Conservation (phyloP, 2,888 invertebrate genomes). For the Linnaemya tessellans region DNA sequence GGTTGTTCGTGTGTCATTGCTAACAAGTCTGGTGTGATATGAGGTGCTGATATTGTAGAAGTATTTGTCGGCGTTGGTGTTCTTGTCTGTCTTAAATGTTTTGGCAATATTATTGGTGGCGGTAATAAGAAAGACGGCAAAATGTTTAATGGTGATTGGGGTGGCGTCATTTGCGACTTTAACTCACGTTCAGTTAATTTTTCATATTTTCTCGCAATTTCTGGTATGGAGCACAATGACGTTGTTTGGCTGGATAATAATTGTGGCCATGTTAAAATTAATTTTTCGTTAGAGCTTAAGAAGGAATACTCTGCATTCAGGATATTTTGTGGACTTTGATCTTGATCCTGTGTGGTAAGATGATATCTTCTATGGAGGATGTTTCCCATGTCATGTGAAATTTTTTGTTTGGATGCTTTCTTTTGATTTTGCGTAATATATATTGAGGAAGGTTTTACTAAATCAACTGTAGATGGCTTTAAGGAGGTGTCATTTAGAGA, state of each 20-base stretch:
- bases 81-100: constrained; percentile 61
- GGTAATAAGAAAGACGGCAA: constrained; percentile 68
- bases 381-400: background rate
- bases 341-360: background rate
- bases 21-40: constrained; percentile 45
- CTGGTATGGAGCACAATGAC: constrained; percentile 30
- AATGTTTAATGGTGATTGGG: constrained; percentile 67
- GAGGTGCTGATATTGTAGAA: constrained; percentile 30
- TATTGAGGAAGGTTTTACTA: background rate
- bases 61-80: constrained; percentile 25
- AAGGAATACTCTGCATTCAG: background rate
- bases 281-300: constrained; percentile 4
- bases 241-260: constrained; percentile 43
- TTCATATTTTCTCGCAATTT: constrained; percentile 9
- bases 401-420: background rate
- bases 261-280: constrained; percentile 51
- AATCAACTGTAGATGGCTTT: background rate
- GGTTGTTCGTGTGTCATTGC: constrained; percentile 15
- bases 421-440: background rate
- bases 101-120: constrained; percentile 42
- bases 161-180: constrained; percentile 71
- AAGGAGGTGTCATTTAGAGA: background rate
- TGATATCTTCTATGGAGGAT: background rate
- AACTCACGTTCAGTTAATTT: constrained; percentile 60
- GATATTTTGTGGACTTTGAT: background rate